phyloP scores from a whole-genome alignment of 1,140 invertebrate genomes.

The Campoletis sonorensis region DNA sequence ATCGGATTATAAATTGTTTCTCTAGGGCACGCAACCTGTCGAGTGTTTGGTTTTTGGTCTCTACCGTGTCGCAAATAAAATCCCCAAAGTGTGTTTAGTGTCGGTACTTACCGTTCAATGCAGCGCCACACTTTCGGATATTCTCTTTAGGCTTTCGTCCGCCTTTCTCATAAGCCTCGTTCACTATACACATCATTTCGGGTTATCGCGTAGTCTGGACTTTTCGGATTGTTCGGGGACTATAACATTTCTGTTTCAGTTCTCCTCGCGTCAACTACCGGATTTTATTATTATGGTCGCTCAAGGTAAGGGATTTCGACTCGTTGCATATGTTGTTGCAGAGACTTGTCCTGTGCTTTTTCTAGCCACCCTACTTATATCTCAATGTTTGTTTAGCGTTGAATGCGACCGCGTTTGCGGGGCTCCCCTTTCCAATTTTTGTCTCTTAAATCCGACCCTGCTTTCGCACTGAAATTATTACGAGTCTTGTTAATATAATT shows the following conservation, averaged over 20 bases:
- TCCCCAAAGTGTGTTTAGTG: neutral
- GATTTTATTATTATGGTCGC: neutral
- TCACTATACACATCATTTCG: slow-evolving; percentile 17
- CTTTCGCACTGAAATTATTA: too few relatives aligned
- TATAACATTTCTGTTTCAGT: neutral
- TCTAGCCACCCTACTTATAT: neutral
- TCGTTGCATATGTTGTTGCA: slow-evolving; percentile 38
- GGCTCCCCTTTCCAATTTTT: too few relatives aligned
- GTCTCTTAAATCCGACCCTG: too few relatives aligned
- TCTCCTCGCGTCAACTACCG: neutral
- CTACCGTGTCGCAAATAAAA: slow-evolving; percentile 30
- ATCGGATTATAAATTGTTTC: slow-evolving; percentile 52
- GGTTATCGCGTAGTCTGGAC: slow-evolving; percentile 19
- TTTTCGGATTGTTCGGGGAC: neutral
- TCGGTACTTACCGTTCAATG: neutral
- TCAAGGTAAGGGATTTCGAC: slow-evolving; percentile 3
- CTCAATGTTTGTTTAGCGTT: neutral
- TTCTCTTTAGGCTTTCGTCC: neutral
- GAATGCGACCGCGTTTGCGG: too few relatives aligned
- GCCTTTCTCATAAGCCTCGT: slow-evolving; percentile 25
- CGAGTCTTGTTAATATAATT: too few relatives aligned
- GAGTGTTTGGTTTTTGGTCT: slow-evolving; percentile 64
- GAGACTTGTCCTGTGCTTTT: neutral
- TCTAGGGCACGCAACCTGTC: slow-evolving; percentile 62
- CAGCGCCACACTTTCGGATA: neutral